phyloP scores from a whole-genome alignment of 2,113 vertebrate genomes.

The Muntiacus muntjak region DNA sequence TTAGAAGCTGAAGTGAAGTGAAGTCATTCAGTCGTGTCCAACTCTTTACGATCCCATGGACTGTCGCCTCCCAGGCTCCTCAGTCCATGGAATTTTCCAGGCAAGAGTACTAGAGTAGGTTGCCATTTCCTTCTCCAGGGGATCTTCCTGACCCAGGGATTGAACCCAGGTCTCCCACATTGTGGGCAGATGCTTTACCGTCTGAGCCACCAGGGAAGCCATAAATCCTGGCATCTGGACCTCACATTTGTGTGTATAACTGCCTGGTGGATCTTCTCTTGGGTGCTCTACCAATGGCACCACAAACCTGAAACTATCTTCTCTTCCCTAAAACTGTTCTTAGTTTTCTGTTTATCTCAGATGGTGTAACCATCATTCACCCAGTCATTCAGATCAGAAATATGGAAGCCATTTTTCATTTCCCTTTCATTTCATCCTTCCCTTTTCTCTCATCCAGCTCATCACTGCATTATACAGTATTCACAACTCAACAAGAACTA shows the following conservation, averaged over 20 bases:
- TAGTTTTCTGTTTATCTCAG: neutral
- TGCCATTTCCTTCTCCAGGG: too few relatives aligned
- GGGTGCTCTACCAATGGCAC: neutral
- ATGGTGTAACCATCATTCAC: too few relatives aligned
- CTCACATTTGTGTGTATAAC: neutral
- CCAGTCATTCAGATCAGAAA: neutral
- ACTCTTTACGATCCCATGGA: too few relatives aligned
- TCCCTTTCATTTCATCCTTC: neutral
- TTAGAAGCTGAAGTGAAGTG: neutral
- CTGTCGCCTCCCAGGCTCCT: too few relatives aligned
- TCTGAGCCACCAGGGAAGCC: too few relatives aligned
- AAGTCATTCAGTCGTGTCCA: too few relatives aligned
- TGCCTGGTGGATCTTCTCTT: neutral
- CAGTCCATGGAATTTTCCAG: too few relatives aligned
- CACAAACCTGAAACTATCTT: neutral
- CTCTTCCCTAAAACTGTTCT: neutral
- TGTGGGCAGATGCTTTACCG: too few relatives aligned
- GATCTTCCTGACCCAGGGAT: too few relatives aligned
- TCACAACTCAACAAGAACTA: neutral
- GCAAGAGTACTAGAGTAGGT: too few relatives aligned
- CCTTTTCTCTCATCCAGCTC: neutral
- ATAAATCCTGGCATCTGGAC: neutral
- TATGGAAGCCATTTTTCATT: neutral
- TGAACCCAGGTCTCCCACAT: too few relatives aligned
- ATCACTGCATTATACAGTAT: neutral